Evolutionary conservation across 1,140 invertebrate genomes (phyloP).

Genomic region (Chrysomallon squamiferum): DNA sequence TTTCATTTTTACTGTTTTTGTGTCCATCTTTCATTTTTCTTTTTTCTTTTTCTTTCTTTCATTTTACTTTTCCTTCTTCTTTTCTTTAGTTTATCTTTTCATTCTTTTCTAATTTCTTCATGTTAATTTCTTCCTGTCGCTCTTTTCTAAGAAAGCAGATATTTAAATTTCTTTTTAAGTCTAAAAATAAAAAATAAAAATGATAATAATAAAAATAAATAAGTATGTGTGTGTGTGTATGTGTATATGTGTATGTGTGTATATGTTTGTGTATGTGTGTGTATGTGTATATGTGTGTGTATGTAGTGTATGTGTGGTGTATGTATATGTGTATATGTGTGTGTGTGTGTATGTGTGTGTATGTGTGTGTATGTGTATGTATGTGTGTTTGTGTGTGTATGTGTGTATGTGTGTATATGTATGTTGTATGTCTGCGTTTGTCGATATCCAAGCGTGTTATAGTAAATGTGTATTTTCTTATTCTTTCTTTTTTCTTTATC

Average conservation of each 20-base stretch:
- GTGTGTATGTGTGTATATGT: not conserved
- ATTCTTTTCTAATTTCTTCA: no score
- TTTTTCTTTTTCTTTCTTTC: no score
- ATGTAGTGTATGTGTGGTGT: not conserved
- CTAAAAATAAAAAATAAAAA: no score
- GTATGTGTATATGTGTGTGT: not conserved
- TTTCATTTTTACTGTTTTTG: no score
- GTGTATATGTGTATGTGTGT: not conserved
- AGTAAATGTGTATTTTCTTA: not conserved
- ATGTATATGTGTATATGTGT: not conserved
- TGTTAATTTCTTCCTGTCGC: no score
- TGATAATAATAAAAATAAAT: not conserved
- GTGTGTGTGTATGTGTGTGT: not conserved
- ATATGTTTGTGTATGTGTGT: not conserved
- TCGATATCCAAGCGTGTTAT: not conserved
- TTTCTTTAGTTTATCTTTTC: no score
- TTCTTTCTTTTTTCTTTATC: not conserved
- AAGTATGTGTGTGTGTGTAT: not conserved
- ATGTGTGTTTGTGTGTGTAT: not conserved
- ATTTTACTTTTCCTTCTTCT: no score
- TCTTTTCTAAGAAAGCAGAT: no score
- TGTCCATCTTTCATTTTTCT: no score
- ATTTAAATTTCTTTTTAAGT: no score
- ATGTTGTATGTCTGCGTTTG: not conserved
- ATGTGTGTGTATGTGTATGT: not conserved